Percentiles rank a stretch among this genome's conserved stretches.
Evolutionary conservation across 2,113 vertebrate genomes (phyloP).

Genomic region (Grammomys surdaster): DNA sequence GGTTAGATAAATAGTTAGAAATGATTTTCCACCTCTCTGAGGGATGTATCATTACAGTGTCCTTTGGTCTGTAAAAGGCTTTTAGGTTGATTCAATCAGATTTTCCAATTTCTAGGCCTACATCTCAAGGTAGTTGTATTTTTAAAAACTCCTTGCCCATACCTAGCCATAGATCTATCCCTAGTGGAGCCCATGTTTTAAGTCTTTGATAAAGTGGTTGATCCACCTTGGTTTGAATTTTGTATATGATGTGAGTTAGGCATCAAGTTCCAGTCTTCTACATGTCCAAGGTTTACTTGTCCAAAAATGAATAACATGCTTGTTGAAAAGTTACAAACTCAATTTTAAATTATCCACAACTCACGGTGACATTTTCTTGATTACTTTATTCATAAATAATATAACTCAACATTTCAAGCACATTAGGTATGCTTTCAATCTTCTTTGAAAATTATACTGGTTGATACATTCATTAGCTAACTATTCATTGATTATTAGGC

Average conservation of each 20-base stretch:
- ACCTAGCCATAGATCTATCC: not conserved
- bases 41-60: not conserved
- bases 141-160: not conserved
- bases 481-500: not conserved
- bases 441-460: conserved; percentile 42
- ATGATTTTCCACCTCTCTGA: not conserved
- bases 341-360: conserved; percentile 11
- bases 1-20: not conserved
- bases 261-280: not conserved
- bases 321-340: conserved; percentile 27
- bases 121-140: not conserved
- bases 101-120: not conserved
- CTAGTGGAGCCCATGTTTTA: not conserved
- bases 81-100: not conserved
- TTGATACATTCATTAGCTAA: not conserved
- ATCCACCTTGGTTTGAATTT: not conserved
- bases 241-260: not conserved
- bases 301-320: not conserved
- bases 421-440: not conserved
- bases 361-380: conserved; percentile 36
- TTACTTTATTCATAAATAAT: conserved; percentile 30
- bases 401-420: not conserved
- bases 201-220: not conserved
- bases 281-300: not conserved
- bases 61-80: not conserved